Percentiles rank a stretch among this genome's conserved stretches.
These are phyloP conservation scores for Dicycla oo DNA, from an alignment of 2,888 invertebrate species.

Conservation along the genomic window DNA sequence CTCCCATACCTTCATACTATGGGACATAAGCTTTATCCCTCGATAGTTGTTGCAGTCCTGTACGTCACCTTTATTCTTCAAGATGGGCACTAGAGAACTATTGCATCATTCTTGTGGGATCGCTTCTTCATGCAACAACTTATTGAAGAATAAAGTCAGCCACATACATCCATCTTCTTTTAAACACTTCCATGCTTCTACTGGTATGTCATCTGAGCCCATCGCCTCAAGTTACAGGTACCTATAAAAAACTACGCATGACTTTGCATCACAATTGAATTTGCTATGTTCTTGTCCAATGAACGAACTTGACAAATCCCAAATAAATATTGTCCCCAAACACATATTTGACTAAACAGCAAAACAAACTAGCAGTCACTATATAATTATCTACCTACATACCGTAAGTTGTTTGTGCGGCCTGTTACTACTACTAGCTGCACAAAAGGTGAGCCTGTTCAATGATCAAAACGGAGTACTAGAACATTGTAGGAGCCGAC, in stretches of 20 bases:
- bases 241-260: not conserved
- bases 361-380: slow-evolving; percentile 29
- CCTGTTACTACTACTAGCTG: slow-evolving; percentile 48
- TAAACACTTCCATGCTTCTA: no score
- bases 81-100: no score
- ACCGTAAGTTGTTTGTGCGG: slow-evolving; percentile 38
- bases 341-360: slow-evolving; percentile 31
- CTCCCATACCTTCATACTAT: no score
- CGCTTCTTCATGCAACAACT: no score
- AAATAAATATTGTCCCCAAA: slow-evolving; percentile 32
- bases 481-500: slow-evolving; percentile 55
- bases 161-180: no score
- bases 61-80: no score
- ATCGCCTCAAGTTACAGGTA: not conserved
- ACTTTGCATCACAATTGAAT: not conserved
- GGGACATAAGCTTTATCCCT: no score
- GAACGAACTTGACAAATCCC: slow-evolving; percentile 17
- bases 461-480: slow-evolving; percentile 54
- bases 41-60: no score
- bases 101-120: no score
- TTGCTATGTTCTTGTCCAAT: not conserved
- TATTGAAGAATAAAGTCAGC: no score
- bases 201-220: no score
- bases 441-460: slow-evolving; percentile 54
- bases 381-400: slow-evolving; percentile 5